phyloP scores from a whole-genome alignment of 2,113 vertebrate genomes.

The Oceanites oceanicus region DNA sequence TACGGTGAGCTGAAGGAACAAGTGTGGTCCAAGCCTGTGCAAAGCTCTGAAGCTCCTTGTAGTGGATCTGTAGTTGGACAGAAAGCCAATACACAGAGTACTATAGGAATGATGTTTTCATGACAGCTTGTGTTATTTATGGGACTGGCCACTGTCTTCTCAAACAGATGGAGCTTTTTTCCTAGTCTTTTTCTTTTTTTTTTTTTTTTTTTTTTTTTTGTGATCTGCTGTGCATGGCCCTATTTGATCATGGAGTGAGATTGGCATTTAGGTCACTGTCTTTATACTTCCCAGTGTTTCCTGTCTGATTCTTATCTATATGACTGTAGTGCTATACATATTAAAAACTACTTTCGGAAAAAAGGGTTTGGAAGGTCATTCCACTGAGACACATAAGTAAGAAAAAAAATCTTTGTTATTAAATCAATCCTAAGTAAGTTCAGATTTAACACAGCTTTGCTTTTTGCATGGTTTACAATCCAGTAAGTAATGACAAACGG shows the following conservation, averaged over 20 bases:
- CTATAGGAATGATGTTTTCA: slow-evolving; percentile 51
- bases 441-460: not conserved
- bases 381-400: not conserved
- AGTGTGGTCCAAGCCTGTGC: not conserved
- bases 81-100: slow-evolving; percentile 8
- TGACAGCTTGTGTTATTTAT: slow-evolving; percentile 67
- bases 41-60: not conserved
- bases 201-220: not conserved
- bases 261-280: not conserved
- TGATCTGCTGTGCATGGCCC: not conserved
- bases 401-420: not conserved
- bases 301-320: not conserved
- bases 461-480: not conserved
- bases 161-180: slow-evolving; percentile 50
- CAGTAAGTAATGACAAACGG: not conserved
- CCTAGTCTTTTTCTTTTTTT: not conserved
- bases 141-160: slow-evolving; percentile 47
- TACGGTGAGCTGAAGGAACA: not conserved
- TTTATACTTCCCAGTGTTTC: not conserved
- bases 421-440: not conserved
- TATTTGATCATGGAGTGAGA: slow-evolving; percentile 1
- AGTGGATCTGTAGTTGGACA: not conserved
- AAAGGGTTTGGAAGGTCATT: not conserved
- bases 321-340: not conserved
- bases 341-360: not conserved